Evolutionary conservation across 2,888 invertebrate species (phyloP), one percentile per base, ranked within the genome.

Genomic region (Erebia aethiops): DNA sequence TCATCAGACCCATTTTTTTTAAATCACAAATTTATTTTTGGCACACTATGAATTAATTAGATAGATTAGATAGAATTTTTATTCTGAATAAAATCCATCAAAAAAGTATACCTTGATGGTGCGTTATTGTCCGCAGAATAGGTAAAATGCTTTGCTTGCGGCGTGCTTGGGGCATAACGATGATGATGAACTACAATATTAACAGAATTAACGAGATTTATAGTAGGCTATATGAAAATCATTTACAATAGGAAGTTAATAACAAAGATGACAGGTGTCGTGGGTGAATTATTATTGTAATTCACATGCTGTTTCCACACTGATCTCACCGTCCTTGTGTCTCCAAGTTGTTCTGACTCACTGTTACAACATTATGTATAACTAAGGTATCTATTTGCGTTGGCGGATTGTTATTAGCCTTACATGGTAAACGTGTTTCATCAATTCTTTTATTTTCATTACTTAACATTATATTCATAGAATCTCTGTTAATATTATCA

Each of bases 291-390:
- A 82, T 83, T 84, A 82, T 83, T 84, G 77, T 74, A 75, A 76
- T 87, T 84, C 81, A 84, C 81, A 84, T 89, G 83, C 84, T 81
- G 77, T 81, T 74, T 78, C 71, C 75, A 77, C 71, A 81, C 81
- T 84, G 88, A 86, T 83, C 86, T 89, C 87, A 87, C 83, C 83
- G 90, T 90, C 92, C 92, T 92, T 92, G 92, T 83, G 85, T 86
- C 82, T 77, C 83, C 81, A 82, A 84, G 79, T 81, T 77, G 82
- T 79, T 82, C 87, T 92, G 92, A 92, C 89, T 92, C 92, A 92
- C 84, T 87, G 79, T 85, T 86, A 87, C 89, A 90, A 92, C 86
- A 82, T 75, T 78, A 74, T 86, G 46, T 49, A 62, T 72, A 70
- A 46, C 66, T 58, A 26, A 71, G 61, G 43, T 73, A 74, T 68